Percentiles rank a stretch among this genome's conserved stretches.
These are phyloP conservation scores for Cyanoramphus novaezelandiae DNA, from an alignment of 2,113 vertebrate species.

Conservation along the genomic window DNA sequence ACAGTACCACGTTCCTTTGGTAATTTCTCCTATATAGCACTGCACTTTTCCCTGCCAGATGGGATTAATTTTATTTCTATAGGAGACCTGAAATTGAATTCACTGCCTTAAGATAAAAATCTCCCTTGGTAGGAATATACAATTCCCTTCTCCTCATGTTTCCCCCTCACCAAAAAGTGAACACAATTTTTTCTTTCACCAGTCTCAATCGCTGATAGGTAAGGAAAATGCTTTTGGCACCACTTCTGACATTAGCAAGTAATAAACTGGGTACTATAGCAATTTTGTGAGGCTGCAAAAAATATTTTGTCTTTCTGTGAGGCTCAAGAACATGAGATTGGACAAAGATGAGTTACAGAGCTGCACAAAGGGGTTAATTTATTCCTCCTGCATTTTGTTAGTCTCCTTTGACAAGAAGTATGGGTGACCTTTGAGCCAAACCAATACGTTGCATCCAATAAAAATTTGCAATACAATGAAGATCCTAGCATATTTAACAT, in stretches of 20 bases:
- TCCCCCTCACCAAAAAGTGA: slow-evolving; percentile 6
- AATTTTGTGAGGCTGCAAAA: background rate
- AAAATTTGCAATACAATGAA: background rate
- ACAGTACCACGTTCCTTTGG: background rate
- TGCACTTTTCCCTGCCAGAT: slow-evolving; percentile 57
- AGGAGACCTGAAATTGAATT: slow-evolving; percentile 58
- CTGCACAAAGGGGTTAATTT: slow-evolving; percentile 52
- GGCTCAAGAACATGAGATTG: background rate
- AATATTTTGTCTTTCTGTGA: slow-evolving; percentile 9
- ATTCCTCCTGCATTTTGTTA: slow-evolving; percentile 54
- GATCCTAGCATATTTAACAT: background rate
- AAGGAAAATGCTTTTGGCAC: slow-evolving; percentile 24
- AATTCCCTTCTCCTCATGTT: slow-evolving; percentile 57
- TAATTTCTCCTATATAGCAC: background rate
- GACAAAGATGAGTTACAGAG: slow-evolving; percentile 36
- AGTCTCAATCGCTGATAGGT: background rate
- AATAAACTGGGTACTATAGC: background rate
- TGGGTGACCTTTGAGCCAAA: slow-evolving; percentile 36
- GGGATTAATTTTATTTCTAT: slow-evolving; percentile 61
- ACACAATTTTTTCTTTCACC: background rate
- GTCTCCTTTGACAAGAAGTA: slow-evolving; percentile 36
- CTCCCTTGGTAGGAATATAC: slow-evolving; percentile 58
- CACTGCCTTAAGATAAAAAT: slow-evolving; percentile 67
- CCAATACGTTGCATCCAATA: background rate
- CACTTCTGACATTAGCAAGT: slow-evolving; percentile 17